Base-by-base conservation (phyloP, 1,140 invertebrate genomes). In the Conus betulinus region DNA sequence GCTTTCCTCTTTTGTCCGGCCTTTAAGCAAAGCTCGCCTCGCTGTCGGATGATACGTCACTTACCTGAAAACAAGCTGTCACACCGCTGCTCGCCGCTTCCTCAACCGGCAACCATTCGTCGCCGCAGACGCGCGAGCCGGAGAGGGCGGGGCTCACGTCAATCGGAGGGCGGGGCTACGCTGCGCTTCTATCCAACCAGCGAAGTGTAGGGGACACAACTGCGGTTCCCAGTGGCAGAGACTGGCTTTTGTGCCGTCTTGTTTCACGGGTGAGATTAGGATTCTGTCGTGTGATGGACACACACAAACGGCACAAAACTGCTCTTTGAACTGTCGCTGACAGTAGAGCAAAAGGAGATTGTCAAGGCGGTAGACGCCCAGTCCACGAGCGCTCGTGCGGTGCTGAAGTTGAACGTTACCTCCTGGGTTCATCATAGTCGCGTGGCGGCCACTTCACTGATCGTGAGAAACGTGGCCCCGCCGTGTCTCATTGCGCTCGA, bases 1-100 rank as follows among this genome's bases (percentile, higher is more conserved):
- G 67, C 67, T 71, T 71, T 71, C 67, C 67, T 71, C 67, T 71
- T 71, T 71, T 71, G 67, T 71, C 17, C 11, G 67, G 6, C 67
- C 67, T 71, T n/a, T 60, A 60, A 60, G 57, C 57, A 60, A 60
- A 15, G 57, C 57, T 60, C 57, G 57, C 57, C 57, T 60, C 57
- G 57, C 57, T 60, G 57, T 60, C 17, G 67, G 67, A 71, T 71
- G 67, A 71, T 71, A 71, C 67, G 67, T 71, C 67, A 71, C 67
- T 71, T 71, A 71, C 67, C 23, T 71, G 67, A 71, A 71, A 71
- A 71, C 67, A 71, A 71, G 67, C 67, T 71, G 67, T 71, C 67
- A 71, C 67, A 71, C 15, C 23, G 23, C 13, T n/a, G 67, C 67
- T 71, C 67, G 20, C 67, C 13, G 67, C 67, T 71, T 71, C 67